Conservation (phyloP, 2,113 vertebrate genomes). For the Hydropotes inermis region DNA sequence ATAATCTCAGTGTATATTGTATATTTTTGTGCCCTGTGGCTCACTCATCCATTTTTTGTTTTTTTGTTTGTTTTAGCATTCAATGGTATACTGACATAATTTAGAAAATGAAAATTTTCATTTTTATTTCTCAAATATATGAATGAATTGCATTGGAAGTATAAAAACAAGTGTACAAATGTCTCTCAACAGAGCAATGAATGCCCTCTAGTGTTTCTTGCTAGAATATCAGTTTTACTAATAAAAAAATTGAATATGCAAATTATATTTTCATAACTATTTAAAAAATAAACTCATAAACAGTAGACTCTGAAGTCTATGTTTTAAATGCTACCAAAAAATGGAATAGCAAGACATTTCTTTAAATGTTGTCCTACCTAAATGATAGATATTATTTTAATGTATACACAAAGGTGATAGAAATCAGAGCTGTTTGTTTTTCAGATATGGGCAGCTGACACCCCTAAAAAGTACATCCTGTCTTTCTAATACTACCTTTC, state of each 20-base stretch:
- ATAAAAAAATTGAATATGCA: neutral
- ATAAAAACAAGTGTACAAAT: neutral
- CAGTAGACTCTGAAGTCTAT: neutral
- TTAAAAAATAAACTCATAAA: constrained; percentile 26
- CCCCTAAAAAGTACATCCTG: neutral
- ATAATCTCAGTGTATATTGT: neutral
- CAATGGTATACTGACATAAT: neutral
- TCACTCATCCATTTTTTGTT: neutral
- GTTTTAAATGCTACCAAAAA: neutral
- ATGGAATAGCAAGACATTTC: neutral
- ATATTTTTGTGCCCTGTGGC: neutral
- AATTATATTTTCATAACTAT: constrained; percentile 13
- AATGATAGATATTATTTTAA: neutral
- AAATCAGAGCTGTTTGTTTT: neutral
- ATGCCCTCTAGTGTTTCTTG: constrained; percentile 82
- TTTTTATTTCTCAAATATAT: neutral
- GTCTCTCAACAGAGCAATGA: constrained; percentile 69
- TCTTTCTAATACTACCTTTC: neutral
- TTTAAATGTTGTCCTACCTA: neutral
- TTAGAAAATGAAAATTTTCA: neutral
- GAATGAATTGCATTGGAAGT: neutral
- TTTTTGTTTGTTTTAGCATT: neutral
- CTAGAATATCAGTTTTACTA: constrained; percentile 60
- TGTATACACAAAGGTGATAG: neutral
- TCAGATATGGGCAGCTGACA: neutral